Evolutionary conservation across 2,888 invertebrate species (phyloP).

Genomic region (Atethmia centrago): DNA sequence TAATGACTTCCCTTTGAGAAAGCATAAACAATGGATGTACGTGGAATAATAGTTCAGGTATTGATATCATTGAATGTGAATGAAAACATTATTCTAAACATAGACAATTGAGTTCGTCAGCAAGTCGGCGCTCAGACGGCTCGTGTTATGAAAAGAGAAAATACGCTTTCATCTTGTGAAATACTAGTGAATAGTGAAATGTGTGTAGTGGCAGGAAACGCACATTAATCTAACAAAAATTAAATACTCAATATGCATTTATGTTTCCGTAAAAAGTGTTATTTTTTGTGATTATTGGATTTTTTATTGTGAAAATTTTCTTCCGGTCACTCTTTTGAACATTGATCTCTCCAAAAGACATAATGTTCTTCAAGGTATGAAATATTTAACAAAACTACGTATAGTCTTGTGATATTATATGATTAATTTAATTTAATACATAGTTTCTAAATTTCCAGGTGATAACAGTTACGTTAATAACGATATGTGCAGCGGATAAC

Average conservation of each 20-base stretch:
- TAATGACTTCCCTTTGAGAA: slow-evolving; percentile 55
- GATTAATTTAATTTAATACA: too few relatives aligned
- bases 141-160: slow-evolving; percentile 51
- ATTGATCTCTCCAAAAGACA: background rate
- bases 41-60: slow-evolving; percentile 66
- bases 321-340: background rate
- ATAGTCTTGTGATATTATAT: background rate
- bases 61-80: slow-evolving; percentile 70
- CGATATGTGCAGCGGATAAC: slow-evolving; percentile 27
- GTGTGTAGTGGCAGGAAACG: background rate
- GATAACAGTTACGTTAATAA: slow-evolving; percentile 26
- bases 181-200: slow-evolving; percentile 5
- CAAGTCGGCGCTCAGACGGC: slow-evolving; percentile 49
- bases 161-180: slow-evolving; percentile 52
- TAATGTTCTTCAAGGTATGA: slow-evolving; percentile 43
- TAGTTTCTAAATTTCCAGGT: slow-evolving; percentile 44
- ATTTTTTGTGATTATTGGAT: background rate
- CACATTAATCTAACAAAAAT: background rate
- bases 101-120: slow-evolving; percentile 25
- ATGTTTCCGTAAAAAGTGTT: background rate
- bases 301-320: slow-evolving; percentile 11
- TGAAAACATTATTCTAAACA: slow-evolving; percentile 62
- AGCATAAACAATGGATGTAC: slow-evolving; percentile 69
- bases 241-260: background rate
- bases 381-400: background rate